Base-by-base conservation (phyloP, 2,888 invertebrate species). In the Aspidapion aeneum region DNA sequence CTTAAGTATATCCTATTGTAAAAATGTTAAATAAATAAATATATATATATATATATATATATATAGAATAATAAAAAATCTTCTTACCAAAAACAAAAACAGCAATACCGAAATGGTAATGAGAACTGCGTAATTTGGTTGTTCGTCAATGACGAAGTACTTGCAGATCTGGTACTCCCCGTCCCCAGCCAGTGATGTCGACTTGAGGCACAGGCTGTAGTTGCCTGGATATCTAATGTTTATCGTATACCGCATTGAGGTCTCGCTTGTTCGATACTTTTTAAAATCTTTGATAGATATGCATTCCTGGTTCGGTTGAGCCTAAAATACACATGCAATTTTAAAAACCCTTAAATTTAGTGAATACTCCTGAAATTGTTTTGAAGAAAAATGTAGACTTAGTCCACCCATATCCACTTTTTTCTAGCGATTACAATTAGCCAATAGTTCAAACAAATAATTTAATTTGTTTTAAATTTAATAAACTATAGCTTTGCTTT, bases 181-280 rank as follows among this genome's bases (percentile, higher is more conserved):
- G 61, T 85, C 83, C 22, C 91, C 93, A 57, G 90, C 90, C 66
- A 94, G 82, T 9, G 95, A 92, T 58, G 88, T 87, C 5, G 94
- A 92, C 62, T 86, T 85, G 12, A 96, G 85, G 68, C 84, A 83
- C 57, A 94, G 82, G 69, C 90, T 91, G 79, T 96, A 95, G 81
- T 92, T 94, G 21, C 95, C 96, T 50, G 93, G 83, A 51, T 84
- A 81, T 48, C 92, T 78, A 69, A 84, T 85, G 64, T 83, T 83
- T 20, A 67, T 66, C 16, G 81, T 75, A 74, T 86, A 71, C 35
- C 55, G 61, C 62, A 71, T 65, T 19, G 55, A 55, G 54, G 18
- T 55, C 12, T 62, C 61, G 18, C 63, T 60, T 48, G 56, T 67
- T 18, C 66, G 69, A 57, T 63, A 65, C 19, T 71, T 72, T 52